Conservation (phyloP, 2,113 vertebrate genomes). For the Rana temporaria region DNA sequence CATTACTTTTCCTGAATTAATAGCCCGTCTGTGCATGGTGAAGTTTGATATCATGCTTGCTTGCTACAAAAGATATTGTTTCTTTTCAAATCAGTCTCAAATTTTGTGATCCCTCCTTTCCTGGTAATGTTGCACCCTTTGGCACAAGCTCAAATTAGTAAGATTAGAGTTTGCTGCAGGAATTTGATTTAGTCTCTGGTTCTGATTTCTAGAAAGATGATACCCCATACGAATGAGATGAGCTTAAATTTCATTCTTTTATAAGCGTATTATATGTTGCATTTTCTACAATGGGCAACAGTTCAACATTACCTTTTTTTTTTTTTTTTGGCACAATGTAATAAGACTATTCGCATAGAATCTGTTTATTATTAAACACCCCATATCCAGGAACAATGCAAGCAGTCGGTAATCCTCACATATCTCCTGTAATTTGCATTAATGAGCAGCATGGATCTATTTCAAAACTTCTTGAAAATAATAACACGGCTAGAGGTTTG, state of each 20-base stretch:
- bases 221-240: constrained; percentile 68
- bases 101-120: constrained; percentile 66
- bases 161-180: constrained; percentile 69
- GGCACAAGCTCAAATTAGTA: constrained; percentile 65
- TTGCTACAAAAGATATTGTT: constrained; percentile 67
- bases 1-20: constrained; percentile 64
- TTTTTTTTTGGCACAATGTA: constrained; percentile 35
- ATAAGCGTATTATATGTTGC: constrained; percentile 54
- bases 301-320: constrained; percentile 42
- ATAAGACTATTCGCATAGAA: constrained; percentile 25
- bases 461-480: not conserved
- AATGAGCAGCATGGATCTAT: not conserved
- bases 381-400: not conserved
- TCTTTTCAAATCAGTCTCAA: constrained; percentile 72
- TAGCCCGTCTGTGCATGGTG: constrained; percentile 67
- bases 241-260: constrained; percentile 55
- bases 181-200: constrained; percentile 75
- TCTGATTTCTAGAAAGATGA: constrained; percentile 72
- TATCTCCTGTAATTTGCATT: not conserved
- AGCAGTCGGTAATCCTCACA: not conserved
- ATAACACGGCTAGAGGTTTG: not conserved
- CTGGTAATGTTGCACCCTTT: constrained; percentile 67
- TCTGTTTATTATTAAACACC: constrained; percentile 41
- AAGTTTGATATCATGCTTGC: constrained; percentile 66
- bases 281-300: constrained; percentile 46